phyloP scores from a whole-genome alignment of 2,113 vertebrate genomes.

The Upupa epops region DNA sequence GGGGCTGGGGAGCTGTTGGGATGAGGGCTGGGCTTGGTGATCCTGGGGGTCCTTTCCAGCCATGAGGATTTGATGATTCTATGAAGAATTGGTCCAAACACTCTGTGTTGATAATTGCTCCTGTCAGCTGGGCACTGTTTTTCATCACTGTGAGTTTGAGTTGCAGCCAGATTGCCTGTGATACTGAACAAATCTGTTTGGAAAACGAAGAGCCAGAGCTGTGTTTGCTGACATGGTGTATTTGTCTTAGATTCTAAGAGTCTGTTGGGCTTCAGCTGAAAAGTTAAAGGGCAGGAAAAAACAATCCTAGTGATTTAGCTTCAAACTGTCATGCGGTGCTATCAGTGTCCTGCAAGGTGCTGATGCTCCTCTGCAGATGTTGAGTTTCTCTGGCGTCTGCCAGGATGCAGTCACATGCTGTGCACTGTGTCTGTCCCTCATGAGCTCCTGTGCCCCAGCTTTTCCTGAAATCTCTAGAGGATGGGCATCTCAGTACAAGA shows the following conservation, averaged over 20 bases:
- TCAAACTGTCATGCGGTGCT: background rate
- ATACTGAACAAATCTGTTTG: background rate
- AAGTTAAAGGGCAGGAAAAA: background rate
- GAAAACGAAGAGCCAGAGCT: background rate
- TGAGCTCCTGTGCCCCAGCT: background rate
- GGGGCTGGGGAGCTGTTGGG: no score
- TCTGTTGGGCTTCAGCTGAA: background rate
- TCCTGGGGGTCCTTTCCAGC: no score
- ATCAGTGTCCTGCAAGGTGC: background rate
- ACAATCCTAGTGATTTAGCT: background rate
- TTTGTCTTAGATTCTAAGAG: background rate
- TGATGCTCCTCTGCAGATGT: background rate
- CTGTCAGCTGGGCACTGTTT: background rate
- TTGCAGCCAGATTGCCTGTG: background rate
- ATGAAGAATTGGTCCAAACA: background rate
- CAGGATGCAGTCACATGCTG: background rate
- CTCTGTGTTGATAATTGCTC: background rate
- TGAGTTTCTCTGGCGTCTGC: background rate
- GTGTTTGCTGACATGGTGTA: rapidly evolving
- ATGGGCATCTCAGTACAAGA: background rate
- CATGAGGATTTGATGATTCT: no score
- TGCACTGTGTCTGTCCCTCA: background rate
- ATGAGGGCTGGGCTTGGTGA: no score
- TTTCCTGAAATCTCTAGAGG: background rate
- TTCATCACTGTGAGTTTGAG: background rate